phyloP scores from a whole-genome alignment of 2,113 vertebrate species.

The Nycticebus coucang region DNA sequence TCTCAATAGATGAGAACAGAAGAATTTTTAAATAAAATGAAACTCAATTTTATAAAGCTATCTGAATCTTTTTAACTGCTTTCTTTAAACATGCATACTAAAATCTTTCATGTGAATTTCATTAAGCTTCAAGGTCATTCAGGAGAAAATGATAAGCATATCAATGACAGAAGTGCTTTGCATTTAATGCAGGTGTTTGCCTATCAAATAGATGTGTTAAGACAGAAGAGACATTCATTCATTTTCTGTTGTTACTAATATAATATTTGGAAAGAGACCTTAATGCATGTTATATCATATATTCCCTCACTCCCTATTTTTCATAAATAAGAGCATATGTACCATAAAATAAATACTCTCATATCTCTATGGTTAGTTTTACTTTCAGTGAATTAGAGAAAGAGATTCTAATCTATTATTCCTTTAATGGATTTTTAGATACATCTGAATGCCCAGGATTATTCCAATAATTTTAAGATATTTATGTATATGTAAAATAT shows the following conservation, averaged over 20 bases:
- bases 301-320: background rate
- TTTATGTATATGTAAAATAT: background rate
- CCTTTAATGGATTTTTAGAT: background rate
- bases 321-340: background rate
- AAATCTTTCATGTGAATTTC: conserved; percentile 77
- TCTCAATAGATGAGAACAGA: conserved; percentile 79
- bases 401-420: background rate
- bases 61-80: conserved; percentile 80
- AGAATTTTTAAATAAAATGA: conserved; percentile 66
- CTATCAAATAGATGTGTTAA: background rate
- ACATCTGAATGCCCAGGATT: background rate
- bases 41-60: conserved; percentile 71
- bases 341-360: background rate
- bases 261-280: background rate
- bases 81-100: conserved; percentile 79
- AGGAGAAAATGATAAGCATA: conserved; percentile 67
- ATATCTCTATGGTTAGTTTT: background rate
- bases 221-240: background rate
- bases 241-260: background rate
- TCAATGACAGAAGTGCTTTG: conserved; percentile 45
- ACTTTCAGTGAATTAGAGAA: background rate
- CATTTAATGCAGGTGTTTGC: conserved; percentile 21
- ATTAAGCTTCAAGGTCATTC: conserved; percentile 84
- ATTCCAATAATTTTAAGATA: background rate
- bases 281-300: background rate